A percentile compares a stretch with the other conserved stretches of the same genome.
Conservation (phyloP, 2,797 vertebrate species). For the Moxostoma hubbsi region DNA sequence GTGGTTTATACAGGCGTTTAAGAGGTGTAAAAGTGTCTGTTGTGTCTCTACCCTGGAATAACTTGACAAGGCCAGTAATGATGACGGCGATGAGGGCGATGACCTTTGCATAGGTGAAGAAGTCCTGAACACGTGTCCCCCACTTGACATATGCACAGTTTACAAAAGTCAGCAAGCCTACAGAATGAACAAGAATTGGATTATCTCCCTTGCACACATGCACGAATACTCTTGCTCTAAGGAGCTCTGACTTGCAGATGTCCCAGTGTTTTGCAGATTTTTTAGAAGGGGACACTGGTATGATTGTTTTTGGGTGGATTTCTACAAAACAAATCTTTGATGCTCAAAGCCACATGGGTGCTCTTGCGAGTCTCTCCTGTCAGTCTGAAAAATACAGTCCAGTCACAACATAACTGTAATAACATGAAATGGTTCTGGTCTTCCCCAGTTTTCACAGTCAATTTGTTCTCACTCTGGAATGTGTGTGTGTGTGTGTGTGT, state of each 20-base stretch:
- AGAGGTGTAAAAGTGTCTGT: not conserved
- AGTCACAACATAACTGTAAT: conserved; percentile 41
- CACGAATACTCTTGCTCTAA: too few relatives aligned
- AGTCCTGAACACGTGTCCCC: conserved; percentile 89
- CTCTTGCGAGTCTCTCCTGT: too few relatives aligned
- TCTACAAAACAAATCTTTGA: too few relatives aligned
- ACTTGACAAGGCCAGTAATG: conserved; percentile 86
- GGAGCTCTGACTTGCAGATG: too few relatives aligned
- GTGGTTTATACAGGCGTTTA: not conserved
- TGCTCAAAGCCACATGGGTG: too few relatives aligned
- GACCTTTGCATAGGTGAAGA: conserved; percentile 92
- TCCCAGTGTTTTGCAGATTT: not conserved
- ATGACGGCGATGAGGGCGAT: conserved; percentile 90
- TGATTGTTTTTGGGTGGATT: not conserved
- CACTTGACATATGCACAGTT: conserved; percentile 94
- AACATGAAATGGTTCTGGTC: conserved; percentile 26
- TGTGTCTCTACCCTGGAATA: conserved; percentile 80
- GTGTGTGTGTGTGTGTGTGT: not conserved
- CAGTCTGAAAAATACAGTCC: not conserved
- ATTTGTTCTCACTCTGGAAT: conserved; percentile 18
- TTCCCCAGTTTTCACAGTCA: conserved; percentile 30
- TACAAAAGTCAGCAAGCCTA: conserved; percentile 90
- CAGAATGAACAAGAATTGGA: conserved; percentile 17
- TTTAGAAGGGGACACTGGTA: not conserved
- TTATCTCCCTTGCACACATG: too few relatives aligned